Percentiles rank a stretch among this genome's conserved stretches.
phyloP scores from a whole-genome alignment of 2,888 invertebrate genomes.

The Hirtodrosophila duncani region DNA sequence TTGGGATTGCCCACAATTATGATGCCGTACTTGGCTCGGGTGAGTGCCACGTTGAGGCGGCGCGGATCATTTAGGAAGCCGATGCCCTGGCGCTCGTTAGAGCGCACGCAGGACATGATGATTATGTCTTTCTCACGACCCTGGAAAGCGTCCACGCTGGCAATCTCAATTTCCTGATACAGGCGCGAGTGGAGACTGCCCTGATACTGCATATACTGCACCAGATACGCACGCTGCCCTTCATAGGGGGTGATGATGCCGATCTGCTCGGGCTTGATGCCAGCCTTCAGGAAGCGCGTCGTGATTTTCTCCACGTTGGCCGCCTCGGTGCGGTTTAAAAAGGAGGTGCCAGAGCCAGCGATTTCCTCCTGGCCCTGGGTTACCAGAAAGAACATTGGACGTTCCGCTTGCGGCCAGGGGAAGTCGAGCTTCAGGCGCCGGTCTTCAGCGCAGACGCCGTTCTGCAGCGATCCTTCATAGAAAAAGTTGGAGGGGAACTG shows the following conservation, averaged over 20 bases:
- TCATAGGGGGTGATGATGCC: constrained; percentile 99
- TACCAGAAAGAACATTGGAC: constrained; percentile 99
- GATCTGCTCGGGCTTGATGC: constrained; percentile 98
- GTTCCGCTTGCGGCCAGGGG: constrained; percentile 97
- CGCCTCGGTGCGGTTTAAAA: constrained; percentile 98
- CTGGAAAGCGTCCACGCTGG: constrained; percentile 99
- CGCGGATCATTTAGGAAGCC: constrained; percentile 99
- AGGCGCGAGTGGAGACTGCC: constrained; percentile 97
- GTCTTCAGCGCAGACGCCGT: constrained; percentile 98
- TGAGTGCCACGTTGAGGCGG: constrained; percentile 97
- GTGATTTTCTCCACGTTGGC: constrained; percentile 99
- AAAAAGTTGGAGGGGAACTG: constrained; percentile 99
- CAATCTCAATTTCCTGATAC: constrained; percentile 99
- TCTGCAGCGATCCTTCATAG: constrained; percentile 98
- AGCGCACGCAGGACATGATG: constrained; percentile 98
- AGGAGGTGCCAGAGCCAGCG: constrained; percentile 98
- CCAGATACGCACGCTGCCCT: constrained; percentile 97
- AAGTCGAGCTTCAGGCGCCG: constrained; percentile 95
- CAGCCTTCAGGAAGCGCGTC: constrained; percentile 94
- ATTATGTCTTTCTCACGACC: constrained; percentile 99
- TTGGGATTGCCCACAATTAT: constrained; percentile 99
- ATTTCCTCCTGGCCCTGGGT: constrained; percentile 99
- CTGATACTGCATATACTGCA: constrained; percentile 99
- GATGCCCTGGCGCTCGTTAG: constrained; percentile 98
- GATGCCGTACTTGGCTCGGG: constrained; percentile 97